Evolutionary conservation across 2,113 vertebrate genomes (phyloP).

Genomic region (Microcebus tavaratra): DNA sequence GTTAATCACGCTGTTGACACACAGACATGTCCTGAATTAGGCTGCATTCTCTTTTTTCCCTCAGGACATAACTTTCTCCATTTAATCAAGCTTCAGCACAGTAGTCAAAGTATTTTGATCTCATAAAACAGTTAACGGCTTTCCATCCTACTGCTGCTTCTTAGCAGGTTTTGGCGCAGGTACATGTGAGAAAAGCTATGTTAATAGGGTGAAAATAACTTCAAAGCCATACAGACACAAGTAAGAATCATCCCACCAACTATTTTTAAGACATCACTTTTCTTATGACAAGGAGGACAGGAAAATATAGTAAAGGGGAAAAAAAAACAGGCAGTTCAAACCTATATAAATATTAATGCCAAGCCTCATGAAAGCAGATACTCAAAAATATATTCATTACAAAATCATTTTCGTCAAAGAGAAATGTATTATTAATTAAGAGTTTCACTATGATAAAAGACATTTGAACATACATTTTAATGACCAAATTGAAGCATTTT

Average conservation of each 20-base stretch:
- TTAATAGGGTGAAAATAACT: neutral
- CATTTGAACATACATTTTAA: neutral
- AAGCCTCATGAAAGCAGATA: constrained; percentile 22
- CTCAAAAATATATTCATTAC: neutral
- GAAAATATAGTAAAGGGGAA: neutral
- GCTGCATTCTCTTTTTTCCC: neutral
- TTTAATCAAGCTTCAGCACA: neutral
- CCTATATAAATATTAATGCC: neutral
- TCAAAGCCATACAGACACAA: neutral
- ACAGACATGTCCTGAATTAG: neutral
- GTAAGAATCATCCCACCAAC: neutral
- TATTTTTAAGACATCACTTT: neutral
- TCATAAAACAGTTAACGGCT: neutral
- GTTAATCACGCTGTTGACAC: neutral
- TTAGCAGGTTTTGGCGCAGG: neutral
- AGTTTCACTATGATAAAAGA: constrained; percentile 21
- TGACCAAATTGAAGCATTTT: constrained; percentile 7
- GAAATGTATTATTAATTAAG: constrained; percentile 38
- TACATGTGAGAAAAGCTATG: neutral
- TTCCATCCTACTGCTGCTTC: neutral
- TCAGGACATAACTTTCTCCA: neutral
- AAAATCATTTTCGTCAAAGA: constrained; percentile 15
- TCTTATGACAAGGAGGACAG: constrained; percentile 2
- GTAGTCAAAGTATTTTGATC: neutral
- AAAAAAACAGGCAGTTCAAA: neutral